These are phyloP conservation scores for Hoplodrina blanda DNA, from an alignment of 2,888 invertebrate genomes.

Conservation along the genomic window DNA sequence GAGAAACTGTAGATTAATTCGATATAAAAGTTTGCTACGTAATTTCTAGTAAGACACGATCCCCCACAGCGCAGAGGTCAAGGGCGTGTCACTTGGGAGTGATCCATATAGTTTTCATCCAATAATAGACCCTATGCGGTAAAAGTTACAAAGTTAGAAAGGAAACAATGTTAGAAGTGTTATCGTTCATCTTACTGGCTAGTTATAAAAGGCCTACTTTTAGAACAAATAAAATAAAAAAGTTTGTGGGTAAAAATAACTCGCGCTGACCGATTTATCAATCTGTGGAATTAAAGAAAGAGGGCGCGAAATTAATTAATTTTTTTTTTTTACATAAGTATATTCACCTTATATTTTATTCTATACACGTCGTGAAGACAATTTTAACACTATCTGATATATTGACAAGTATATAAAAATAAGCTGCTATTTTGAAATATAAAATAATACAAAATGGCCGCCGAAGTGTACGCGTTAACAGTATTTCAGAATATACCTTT, in stretches of 20 bases:
- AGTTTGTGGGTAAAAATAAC: background rate
- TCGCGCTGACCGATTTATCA: background rate
- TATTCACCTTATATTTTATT: no score
- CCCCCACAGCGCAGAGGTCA: conserved; percentile 6
- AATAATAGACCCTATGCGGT: conserved; percentile 27
- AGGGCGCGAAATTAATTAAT: no score
- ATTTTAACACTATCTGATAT: no score
- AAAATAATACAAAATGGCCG: no score
- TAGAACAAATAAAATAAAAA: background rate
- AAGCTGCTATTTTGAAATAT: no score
- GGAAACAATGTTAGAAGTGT: conserved; percentile 25
- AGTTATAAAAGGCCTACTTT: background rate
- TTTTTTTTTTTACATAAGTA: no score
- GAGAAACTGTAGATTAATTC: no score
- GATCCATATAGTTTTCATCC: conserved; percentile 37
- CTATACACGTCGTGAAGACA: no score
- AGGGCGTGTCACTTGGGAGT: conserved; percentile 21
- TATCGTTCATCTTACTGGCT: conserved; percentile 15
- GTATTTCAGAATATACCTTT: no score
- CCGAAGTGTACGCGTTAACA: no score
- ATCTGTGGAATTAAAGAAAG: background rate
- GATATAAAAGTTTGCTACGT: background rate
- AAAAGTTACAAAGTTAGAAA: conserved; percentile 24
- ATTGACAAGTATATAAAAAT: no score
- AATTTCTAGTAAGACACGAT: conserved; percentile 20